phyloP scores from a whole-genome alignment of 2,113 vertebrate species.

The Tupaia chinensis region DNA sequence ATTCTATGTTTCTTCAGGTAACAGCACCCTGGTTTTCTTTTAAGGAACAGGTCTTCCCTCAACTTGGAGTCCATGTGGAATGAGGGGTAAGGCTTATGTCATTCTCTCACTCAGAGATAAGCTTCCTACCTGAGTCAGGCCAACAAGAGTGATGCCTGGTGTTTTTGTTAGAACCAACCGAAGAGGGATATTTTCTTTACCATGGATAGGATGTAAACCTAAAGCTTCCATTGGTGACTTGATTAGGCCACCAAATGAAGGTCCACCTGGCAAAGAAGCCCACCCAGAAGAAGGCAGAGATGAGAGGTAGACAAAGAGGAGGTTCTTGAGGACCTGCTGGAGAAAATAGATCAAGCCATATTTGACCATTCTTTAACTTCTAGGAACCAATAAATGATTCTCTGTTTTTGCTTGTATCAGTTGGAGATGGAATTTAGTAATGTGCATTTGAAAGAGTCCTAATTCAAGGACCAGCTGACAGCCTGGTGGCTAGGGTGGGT shows the following conservation, averaged over 20 bases:
- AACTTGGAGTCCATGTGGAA: not conserved
- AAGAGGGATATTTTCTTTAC: not conserved
- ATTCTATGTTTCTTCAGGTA: slow-evolving; percentile 27
- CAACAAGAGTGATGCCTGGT: not conserved
- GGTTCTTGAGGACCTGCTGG: not conserved
- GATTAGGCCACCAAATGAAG: not conserved
- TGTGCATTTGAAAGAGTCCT: not conserved
- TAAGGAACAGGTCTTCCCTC: not conserved
- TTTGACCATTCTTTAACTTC: not conserved
- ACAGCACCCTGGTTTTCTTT: slow-evolving; percentile 29
- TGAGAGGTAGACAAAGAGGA: not conserved
- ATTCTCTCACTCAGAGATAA: not conserved
- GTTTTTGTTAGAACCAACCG: not conserved
- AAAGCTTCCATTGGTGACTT: slow-evolving; percentile 10
- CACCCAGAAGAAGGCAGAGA: not conserved
- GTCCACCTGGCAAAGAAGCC: not conserved
- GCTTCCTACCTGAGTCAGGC: not conserved
- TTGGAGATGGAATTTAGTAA: not conserved
- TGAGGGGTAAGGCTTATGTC: not conserved
- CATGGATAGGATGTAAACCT: not conserved
- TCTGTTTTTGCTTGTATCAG: not conserved
- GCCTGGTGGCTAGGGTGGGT: too few relatives aligned
- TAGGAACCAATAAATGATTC: not conserved
- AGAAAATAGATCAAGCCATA: not conserved
- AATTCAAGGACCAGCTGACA: too few relatives aligned